These are phyloP conservation scores for Pachliopta kotzebuea DNA, from an alignment of 2,888 invertebrate species.

Conservation along the genomic window DNA sequence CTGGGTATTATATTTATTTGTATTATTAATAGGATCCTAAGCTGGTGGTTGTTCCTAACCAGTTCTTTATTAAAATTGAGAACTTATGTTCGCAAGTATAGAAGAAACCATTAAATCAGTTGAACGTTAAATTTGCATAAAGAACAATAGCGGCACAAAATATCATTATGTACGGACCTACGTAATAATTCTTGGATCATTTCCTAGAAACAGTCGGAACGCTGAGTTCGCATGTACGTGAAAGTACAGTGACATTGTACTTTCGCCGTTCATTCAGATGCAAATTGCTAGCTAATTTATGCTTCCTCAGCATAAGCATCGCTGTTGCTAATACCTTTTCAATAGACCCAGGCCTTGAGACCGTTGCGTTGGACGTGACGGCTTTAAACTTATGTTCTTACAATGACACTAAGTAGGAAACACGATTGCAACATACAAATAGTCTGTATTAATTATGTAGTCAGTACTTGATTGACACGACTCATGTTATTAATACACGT, in stretches of 20 bases:
- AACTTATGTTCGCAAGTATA: no score
- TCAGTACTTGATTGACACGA: neutral
- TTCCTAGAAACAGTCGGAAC: constrained; percentile 51
- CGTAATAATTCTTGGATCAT: constrained; percentile 44
- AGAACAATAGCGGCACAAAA: constrained; percentile 47
- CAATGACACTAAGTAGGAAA: constrained; percentile 8
- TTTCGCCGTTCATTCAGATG: constrained; percentile 57
- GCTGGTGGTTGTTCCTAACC: no score
- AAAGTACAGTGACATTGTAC: constrained; percentile 60
- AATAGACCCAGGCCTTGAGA: constrained; percentile 24
- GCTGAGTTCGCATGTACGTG: constrained; percentile 52
- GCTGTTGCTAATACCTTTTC: constrained; percentile 34
- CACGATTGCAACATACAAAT: neutral
- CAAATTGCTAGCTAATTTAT: constrained; percentile 45
- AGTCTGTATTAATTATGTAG: neutral
- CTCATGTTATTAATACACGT: neutral
- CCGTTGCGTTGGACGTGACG: constrained; percentile 19
- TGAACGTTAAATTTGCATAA: neutral
- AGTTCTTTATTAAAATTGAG: no score
- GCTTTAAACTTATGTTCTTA: neutral
- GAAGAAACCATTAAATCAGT: no score
- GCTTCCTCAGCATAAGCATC: constrained; percentile 36
- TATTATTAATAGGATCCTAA: no score
- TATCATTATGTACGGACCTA: constrained; percentile 31
- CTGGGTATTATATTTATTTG: no score